These are phyloP conservation scores for Porites lobata DNA, from an alignment of 92 coral and sea anemone species.

Conservation along the genomic window DNA sequence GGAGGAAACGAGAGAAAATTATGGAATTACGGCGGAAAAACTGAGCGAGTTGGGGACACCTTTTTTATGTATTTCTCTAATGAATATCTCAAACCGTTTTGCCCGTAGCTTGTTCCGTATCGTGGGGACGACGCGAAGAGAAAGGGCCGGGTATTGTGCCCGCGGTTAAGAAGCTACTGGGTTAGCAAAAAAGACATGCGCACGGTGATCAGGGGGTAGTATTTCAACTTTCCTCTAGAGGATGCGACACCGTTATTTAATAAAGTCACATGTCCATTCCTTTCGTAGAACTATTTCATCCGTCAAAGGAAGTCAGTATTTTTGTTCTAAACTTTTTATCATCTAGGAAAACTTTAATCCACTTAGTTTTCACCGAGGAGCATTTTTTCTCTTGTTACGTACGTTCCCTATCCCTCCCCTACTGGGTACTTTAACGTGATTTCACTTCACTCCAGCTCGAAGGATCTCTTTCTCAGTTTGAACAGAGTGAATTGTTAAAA, in stretches of 20 bases:
- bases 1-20: too few relatives aligned
- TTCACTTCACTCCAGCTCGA: conserved; percentile 11
- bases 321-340: not conserved
- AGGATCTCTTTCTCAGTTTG: not conserved
- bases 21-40: too few relatives aligned
- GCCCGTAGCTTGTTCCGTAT: too few relatives aligned
- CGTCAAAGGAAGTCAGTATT: not conserved
- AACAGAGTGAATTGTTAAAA: not conserved
- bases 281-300: not conserved
- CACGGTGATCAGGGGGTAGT: not conserved
- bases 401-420: conserved; percentile 15
- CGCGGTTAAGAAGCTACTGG: conserved; percentile 4
- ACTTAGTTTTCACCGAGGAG: not conserved
- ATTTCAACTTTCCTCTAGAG: not conserved
- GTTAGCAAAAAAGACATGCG: not conserved
- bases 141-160: not conserved
- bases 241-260: not conserved
- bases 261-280: not conserved
- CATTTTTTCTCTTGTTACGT: not conserved
- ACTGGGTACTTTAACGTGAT: not conserved
- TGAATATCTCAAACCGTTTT: too few relatives aligned
- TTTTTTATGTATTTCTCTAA: too few relatives aligned
- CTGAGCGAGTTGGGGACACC: too few relatives aligned
- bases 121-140: too few relatives aligned
- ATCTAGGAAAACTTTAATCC: not conserved